Percentiles rank a stretch among this genome's conserved stretches.
phyloP scores from a whole-genome alignment of 2,888 invertebrate genomes.

The Synanthedon formicaeformis region DNA sequence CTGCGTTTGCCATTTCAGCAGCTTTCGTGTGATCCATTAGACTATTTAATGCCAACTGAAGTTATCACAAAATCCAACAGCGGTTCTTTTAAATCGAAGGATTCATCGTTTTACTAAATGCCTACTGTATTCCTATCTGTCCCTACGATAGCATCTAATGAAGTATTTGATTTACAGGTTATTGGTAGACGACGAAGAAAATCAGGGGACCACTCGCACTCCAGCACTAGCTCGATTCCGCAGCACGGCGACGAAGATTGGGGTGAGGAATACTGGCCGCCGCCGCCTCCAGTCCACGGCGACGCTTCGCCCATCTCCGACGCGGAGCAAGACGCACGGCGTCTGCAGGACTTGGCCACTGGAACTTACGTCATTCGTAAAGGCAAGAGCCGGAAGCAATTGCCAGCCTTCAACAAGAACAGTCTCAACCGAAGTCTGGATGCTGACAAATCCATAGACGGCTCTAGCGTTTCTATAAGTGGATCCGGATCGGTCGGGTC shows the following conservation, averaged over 20 bases:
- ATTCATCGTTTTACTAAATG: background rate
- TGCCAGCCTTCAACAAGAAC: constrained; percentile 70
- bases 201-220: constrained; percentile 71
- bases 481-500: constrained; percentile 68
- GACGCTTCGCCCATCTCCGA: constrained; percentile 79
- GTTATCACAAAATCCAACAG: too few species aligned
- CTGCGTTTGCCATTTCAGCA: too few species aligned
- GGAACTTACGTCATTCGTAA: constrained; percentile 87
- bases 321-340: constrained; percentile 45
- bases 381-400: constrained; percentile 77
- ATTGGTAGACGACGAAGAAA: constrained; percentile 68
- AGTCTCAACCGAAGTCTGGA: constrained; percentile 59
- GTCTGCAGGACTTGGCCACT: constrained; percentile 47
- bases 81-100: too few species aligned
- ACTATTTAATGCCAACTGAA: too few species aligned
- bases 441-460: constrained; percentile 60
- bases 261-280: constrained; percentile 78
- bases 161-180: constrained; percentile 48
- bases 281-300: constrained; percentile 76
- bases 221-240: constrained; percentile 80
- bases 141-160: too few species aligned
- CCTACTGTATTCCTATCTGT: background rate
- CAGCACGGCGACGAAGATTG: constrained; percentile 74
- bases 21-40: too few species aligned
- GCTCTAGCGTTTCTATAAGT: constrained; percentile 62